Base-by-base conservation (phyloP, 2,113 vertebrate species). In the Hemiprocne comata region DNA sequence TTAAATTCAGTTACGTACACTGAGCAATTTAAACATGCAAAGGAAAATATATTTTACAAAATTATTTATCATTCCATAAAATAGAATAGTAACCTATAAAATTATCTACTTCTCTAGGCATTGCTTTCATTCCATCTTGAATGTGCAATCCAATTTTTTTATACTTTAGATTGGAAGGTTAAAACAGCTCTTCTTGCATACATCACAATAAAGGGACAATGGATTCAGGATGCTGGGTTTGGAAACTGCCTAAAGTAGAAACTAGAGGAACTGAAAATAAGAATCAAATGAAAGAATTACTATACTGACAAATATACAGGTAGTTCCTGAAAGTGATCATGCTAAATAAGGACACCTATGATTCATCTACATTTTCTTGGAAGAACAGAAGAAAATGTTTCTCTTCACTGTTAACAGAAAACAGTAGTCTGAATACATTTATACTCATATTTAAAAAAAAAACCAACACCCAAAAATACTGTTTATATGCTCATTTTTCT, bases 31-130 rank as follows among this genome's bases (percentile, higher is more conserved):
- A 95, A 90, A 94, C 64, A 93, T 67, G 67, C 71, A 90, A 93
- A 91, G 60, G 36, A 94, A 92, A 96, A 91, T 64, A 91, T 80
- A 91, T 84, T 95, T 90, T 93, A 86, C 81, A 94, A 92, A 44
- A 95, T 94, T 95, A 93, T 94, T 96, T 95, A 94, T 86, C 85
- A 95, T 94, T 93, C 85, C 57, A 87, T 93, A 93, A 95, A 83
- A 85, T 7, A 94, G 67, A 95, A 91, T 82, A 94, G 90, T 88
- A 88, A 78, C 48, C 62, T 91, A 93, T 95, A 94, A 96, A 94
- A 94, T 88, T 5, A 91, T 86, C 82, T 87, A 26, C 38, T 88
- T 94, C 78, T 79, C 60, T 67, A 80, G 76, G 79, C 34, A 88
- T 91, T 75, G 83, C 91, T 94, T 95, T 95, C 81, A 83, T 90